These are phyloP conservation scores for Xyrichtys novacula DNA, from an alignment of 2,797 vertebrate species.

Conservation along the genomic window DNA sequence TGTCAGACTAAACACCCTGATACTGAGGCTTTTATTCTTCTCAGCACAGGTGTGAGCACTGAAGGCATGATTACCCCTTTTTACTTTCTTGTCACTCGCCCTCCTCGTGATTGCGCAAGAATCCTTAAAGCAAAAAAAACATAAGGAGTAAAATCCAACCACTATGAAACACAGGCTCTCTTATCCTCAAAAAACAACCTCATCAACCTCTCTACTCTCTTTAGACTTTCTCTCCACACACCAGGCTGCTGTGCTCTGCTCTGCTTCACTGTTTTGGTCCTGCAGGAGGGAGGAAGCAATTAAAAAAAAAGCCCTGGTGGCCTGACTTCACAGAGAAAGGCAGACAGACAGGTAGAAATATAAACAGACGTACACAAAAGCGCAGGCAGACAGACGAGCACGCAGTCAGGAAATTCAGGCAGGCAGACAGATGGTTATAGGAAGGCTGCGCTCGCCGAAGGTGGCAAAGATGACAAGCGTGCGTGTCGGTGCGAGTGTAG, in stretches of 20 bases:
- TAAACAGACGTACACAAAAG: slow-evolving; percentile 69
- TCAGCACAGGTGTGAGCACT: slow-evolving; percentile 69
- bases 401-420: slow-evolving; percentile 46
- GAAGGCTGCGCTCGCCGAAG: slow-evolving; percentile 54
- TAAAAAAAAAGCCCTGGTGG: slow-evolving; percentile 80
- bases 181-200: slow-evolving; percentile 1
- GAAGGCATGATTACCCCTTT: slow-evolving; percentile 40
- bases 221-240: slow-evolving; percentile 42
- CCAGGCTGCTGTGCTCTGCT: slow-evolving; percentile 52
- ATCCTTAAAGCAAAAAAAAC: slow-evolving; percentile 11
- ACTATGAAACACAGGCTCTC: background rate
- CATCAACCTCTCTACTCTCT: slow-evolving; percentile 9
- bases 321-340: slow-evolving; percentile 70
- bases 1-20: slow-evolving; percentile 77
- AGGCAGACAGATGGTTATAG: slow-evolving; percentile 38
- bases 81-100: slow-evolving; percentile 11
- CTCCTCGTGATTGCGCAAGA: background rate
- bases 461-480: slow-evolving; percentile 79
- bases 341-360: slow-evolving; percentile 74
- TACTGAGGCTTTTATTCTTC: slow-evolving; percentile 59
- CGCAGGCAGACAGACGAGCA: slow-evolving; percentile 52
- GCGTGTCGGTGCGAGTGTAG: slow-evolving; percentile 60
- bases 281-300: slow-evolving; percentile 80
- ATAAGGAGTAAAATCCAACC: slow-evolving; percentile 9
- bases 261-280: slow-evolving; percentile 63